A percentile compares a stretch with the other conserved stretches of the same genome.
These are phyloP conservation scores for Ochropacha duplaris DNA, from an alignment of 2,888 invertebrate genomes.

Conservation along the genomic window DNA sequence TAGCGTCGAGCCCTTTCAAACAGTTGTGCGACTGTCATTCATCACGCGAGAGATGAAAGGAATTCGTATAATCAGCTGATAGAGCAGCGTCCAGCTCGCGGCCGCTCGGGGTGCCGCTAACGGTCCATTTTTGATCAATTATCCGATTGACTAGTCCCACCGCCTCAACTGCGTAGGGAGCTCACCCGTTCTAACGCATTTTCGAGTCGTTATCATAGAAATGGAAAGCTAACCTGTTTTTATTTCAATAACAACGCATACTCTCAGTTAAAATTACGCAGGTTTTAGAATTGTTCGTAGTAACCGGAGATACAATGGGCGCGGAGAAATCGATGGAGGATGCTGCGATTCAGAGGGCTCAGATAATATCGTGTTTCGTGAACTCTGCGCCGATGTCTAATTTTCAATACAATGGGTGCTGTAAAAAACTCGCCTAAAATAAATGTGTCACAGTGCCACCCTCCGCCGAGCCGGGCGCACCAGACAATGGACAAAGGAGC, in stretches of 20 bases:
- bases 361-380: slow-evolving; percentile 79
- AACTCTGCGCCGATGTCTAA: slow-evolving; percentile 77
- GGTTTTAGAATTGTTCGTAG: slow-evolving; percentile 49
- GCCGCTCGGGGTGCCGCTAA: slow-evolving; percentile 43
- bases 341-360: slow-evolving; percentile 54
- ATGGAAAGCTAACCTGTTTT: slow-evolving; percentile 77
- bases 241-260: slow-evolving; percentile 56
- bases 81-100: slow-evolving; percentile 31
- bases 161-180: slow-evolving; percentile 35
- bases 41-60: slow-evolving; percentile 69
- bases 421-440: slow-evolving; percentile 79
- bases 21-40: slow-evolving; percentile 58
- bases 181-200: slow-evolving; percentile 52
- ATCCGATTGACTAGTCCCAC: slow-evolving; percentile 55
- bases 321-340: slow-evolving; percentile 62
- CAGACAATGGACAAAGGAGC: slow-evolving; percentile 78
- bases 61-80: slow-evolving; percentile 72
- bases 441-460: slow-evolving; percentile 82
- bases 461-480: slow-evolving; percentile 47
- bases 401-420: slow-evolving; percentile 79
- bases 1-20: slow-evolving; percentile 65
- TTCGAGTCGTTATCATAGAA: slow-evolving; percentile 61
- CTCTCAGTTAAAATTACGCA: slow-evolving; percentile 30
- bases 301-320: slow-evolving; percentile 55
- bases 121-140: slow-evolving; percentile 74